Evolutionary conservation across 1,140 invertebrate genomes (phyloP), one percentile per base, ranked within the genome.

Genomic region (Neelides sp.): DNA sequence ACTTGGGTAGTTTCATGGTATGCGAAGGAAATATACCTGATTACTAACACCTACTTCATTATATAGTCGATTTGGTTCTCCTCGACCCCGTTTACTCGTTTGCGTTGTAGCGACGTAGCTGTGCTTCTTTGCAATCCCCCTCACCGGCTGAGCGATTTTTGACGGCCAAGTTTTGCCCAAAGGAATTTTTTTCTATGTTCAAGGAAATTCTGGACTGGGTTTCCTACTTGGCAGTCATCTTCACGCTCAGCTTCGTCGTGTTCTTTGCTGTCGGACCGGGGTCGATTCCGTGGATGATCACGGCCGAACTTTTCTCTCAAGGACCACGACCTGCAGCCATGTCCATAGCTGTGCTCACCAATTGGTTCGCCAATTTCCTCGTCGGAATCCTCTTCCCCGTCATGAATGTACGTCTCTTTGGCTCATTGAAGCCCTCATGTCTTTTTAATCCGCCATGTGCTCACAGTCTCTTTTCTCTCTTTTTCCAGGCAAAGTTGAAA

Each of bases 201-300:
- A 83, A 94, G 88, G 88, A 92, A 79, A 89, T 94, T 82, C 89
- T 92, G 66, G 84, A 85, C 68, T 95, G 92, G 89, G 91, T 97
- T 80, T 90, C 86, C 54, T 93, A 93, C 72, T 75, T 91, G 57
- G 92, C 89, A 53, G 89, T 97, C 64, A 83, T 92, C 39, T 89
- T 88, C 41, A 93, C 87, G 26, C 75, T 97, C 22, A 78, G 81
- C 64, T 97, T 93, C 73, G 93, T 97, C 42, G 85, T 95, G 42
- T 95, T 95, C 76, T 98, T 97, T 68, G 91, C 91, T 22, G 82
- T 96, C 50, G 93, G 93, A 2, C 90, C 83, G 43, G 87, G 93
- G 40, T 93, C 93, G 22, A 98, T 98, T 64, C 94, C 95, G 0
- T 98, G 94, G 94, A 84, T 98, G 79, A 98, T 97, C 64, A 96